Percentiles rank a stretch among this genome's conserved stretches.
phyloP scores from a whole-genome alignment of 2,888 invertebrate genomes.

The Falcaria lacertinaria region DNA sequence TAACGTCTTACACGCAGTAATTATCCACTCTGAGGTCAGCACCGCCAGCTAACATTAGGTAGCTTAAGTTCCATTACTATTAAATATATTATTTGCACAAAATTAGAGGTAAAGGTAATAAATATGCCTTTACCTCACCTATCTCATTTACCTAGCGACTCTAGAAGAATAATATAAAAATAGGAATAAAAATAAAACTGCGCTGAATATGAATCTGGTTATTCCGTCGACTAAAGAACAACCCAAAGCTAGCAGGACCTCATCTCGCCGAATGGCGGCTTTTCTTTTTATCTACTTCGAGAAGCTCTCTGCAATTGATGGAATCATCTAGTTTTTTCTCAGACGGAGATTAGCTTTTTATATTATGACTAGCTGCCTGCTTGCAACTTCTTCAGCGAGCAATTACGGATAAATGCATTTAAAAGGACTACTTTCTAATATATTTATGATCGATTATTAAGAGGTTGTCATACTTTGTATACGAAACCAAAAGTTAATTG shows the following conservation, averaged over 20 bases:
- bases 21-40: no score
- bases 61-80: no score
- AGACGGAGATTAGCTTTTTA: constrained; percentile 1
- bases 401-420: constrained; percentile 8
- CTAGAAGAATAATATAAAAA: constrained; percentile 3
- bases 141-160: not conserved
- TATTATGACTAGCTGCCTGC: constrained; percentile 14
- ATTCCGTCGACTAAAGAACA: constrained; percentile 13
- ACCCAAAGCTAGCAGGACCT: constrained; percentile 21
- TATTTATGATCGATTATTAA: no score
- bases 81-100: no score
- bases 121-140: no score
- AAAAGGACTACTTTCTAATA: no score
- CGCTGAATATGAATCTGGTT: constrained; percentile 7
- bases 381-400: no score
- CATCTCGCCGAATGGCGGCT: constrained; percentile 30
- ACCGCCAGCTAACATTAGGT: no score
- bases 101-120: no score
- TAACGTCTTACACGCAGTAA: no score
- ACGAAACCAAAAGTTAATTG: no score
- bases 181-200: constrained; percentile 15
- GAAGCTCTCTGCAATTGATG: constrained; percentile 28
- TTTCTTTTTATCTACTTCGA: constrained; percentile 27
- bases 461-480: no score
- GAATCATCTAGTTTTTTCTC: constrained; percentile 22